Evolutionary conservation across 1,140 invertebrate species (phyloP), one percentile per base, ranked within the genome.

Genomic region (Hylaeus anthracinus): DNA sequence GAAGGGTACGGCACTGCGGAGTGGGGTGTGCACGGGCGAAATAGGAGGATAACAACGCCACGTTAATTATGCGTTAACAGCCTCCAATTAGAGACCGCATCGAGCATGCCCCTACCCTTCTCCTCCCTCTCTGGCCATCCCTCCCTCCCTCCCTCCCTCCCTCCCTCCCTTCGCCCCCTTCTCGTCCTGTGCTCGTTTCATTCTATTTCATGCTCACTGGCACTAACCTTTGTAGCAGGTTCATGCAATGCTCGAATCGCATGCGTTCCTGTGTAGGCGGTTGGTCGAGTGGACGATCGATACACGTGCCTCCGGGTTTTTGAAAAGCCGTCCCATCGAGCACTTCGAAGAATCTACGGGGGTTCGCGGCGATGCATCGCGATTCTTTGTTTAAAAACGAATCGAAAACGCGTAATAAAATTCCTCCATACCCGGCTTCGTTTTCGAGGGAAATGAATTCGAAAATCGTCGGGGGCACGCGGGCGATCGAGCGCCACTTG

Each of bases 41-140:
- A 89, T 85, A 82, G 83, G 79, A 79, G 82, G 82, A 86, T 86
- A 87, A 89, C 84, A 87, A 88, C 87, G 81, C 84, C 79, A 83
- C 79, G 84, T 89, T 89, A 90, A 91, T 90, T 90, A 90, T 88
- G 85, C 84, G 81, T 89, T 86, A 89, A 90, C 84, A 86, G 84
- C 75, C 79, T 88, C 81, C 85, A 89, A 88, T 90, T 90, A 88
- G 82, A 87, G 85, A 85, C 82, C 83, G 87, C 87, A 88, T 88
- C 83, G 79, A 85, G 78, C 76, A 78, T 81, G 9, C 76, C 76
- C 61, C 61, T 14, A 37, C 39, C 73, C 63, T 37, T 3, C 51
- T 14, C 56, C 64, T 4, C 63, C 8, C 9, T 37, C 26, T 26
- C 26, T 26, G 26, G 26, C 26, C n/a, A n/a, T 9, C 37, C 56